phyloP scores from a whole-genome alignment of 1,140 invertebrate species.

The Anastatus disparis region DNA sequence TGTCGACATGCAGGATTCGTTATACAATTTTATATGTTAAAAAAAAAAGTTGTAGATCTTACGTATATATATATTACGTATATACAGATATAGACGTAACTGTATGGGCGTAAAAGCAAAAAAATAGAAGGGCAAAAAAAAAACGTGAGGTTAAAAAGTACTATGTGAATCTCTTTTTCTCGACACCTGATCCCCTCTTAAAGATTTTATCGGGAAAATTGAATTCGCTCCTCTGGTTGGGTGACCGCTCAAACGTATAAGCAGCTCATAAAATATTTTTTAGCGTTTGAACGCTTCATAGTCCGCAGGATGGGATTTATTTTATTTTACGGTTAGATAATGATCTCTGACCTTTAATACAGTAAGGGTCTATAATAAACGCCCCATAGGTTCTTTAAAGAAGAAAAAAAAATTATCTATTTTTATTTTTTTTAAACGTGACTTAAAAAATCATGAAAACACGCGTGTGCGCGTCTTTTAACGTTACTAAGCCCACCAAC shows the following conservation, averaged over 20 bases:
- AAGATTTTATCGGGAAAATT: conserved; percentile 68
- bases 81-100: background rate
- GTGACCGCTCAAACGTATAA: conserved; percentile 67
- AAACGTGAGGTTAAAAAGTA: background rate
- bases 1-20: conserved; percentile 27
- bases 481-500: background rate
- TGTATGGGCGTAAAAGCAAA: background rate
- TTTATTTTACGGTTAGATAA: conserved; percentile 65
- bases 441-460: conserved; percentile 13
- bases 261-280: conserved; percentile 68
- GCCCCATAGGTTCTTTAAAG: conserved; percentile 31
- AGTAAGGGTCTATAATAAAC: too few species aligned
- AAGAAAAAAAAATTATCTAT: too few species aligned
- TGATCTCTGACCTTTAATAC: conserved; percentile 50
- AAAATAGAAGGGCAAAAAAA: background rate
- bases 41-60: background rate
- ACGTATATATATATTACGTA: background rate
- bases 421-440: conserved; percentile 35
- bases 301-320: conserved; percentile 59
- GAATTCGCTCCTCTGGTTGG: conserved; percentile 64
- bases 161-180: conserved; percentile 30
- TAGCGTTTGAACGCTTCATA: conserved; percentile 56
- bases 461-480: too few species aligned
- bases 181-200: conserved; percentile 64
- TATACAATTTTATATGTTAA: too few species aligned